These are phyloP conservation scores for Fragum sueziense DNA, from an alignment of 2,888 invertebrate species.

Conservation along the genomic window DNA sequence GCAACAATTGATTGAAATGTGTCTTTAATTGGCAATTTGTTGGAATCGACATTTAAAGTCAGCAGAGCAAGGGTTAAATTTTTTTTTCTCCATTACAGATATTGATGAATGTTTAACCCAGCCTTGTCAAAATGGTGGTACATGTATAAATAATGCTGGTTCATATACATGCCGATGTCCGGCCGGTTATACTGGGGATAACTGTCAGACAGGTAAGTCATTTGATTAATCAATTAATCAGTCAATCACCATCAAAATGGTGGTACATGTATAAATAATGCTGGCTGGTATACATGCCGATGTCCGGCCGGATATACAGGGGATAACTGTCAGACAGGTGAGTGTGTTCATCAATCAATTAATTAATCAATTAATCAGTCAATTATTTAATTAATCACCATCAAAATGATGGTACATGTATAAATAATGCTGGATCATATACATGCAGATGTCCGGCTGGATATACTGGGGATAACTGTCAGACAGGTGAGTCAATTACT, in stretches of 20 bases:
- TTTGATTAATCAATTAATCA: too few species aligned
- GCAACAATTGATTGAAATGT: too few species aligned
- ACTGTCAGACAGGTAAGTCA: constrained; percentile 63
- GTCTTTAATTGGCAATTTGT: too few species aligned
- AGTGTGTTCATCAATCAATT: background rate
- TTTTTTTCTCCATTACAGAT: too few species aligned
- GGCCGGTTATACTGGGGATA: constrained; percentile 55
- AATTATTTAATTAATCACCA: constrained; percentile 55
- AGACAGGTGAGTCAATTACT: constrained; percentile 44
- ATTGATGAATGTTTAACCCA: constrained; percentile 55
- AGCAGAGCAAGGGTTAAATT: too few species aligned
- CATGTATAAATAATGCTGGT: constrained; percentile 64
- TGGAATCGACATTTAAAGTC: too few species aligned
- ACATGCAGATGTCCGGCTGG: constrained; percentile 61
- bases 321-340: constrained; percentile 60
- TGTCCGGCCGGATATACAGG: constrained; percentile 61
- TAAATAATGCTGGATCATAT: constrained; percentile 63
- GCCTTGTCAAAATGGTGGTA: constrained; percentile 63
- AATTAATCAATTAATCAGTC: too few species aligned
- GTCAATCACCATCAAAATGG: constrained; percentile 60
- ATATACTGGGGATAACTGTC: constrained; percentile 61
- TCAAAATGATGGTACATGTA: constrained; percentile 63
- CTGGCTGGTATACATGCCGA: constrained; percentile 62
- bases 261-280: constrained; percentile 64
- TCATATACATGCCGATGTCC: constrained; percentile 63